Percentiles rank a stretch among this genome's conserved stretches.
These are phyloP conservation scores for Neostethus bicornis DNA, from an alignment of 2,797 vertebrate species.

Conservation along the genomic window DNA sequence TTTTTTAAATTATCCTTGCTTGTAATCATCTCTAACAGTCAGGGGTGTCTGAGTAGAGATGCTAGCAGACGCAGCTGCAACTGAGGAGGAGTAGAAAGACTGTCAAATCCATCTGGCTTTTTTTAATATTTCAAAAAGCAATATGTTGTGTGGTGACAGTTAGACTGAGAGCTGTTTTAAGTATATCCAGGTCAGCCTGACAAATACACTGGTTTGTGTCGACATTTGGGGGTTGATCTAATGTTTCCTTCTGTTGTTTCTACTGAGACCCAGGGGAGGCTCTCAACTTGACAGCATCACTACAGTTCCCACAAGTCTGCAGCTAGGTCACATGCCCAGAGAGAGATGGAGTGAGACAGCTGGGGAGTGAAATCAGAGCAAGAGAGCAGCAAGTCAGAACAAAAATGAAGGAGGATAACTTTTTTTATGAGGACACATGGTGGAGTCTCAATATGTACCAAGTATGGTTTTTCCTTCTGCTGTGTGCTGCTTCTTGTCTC, in stretches of 20 bases:
- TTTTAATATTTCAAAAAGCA: conserved; percentile 65
- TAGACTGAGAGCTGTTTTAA: conserved; percentile 67
- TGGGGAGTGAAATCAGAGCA: conserved; percentile 27
- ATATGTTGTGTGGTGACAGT: conserved; percentile 57
- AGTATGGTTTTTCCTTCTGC: not conserved
- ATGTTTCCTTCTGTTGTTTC: conserved; percentile 76
- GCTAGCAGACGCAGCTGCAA: conserved; percentile 46
- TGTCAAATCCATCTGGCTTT: conserved; percentile 61
- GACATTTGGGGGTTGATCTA: conserved; percentile 74
- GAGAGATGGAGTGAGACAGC: conserved; percentile 42
- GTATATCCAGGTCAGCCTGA: conserved; percentile 78
- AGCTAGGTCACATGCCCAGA: conserved; percentile 69
- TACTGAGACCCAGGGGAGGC: conserved; percentile 64
- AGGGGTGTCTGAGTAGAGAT: conserved; percentile 56
- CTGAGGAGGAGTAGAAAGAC: conserved; percentile 41
- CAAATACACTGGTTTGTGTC: conserved; percentile 74
- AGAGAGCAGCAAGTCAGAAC: conserved; percentile 24
- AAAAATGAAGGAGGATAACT: conserved; percentile 44
- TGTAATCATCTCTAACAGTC: conserved; percentile 61
- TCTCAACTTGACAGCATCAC: conserved; percentile 72
- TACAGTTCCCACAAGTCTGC: conserved; percentile 74
- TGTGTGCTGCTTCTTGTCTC: conserved; percentile 18
- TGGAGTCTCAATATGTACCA: conserved; percentile 7
- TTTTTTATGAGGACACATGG: conserved; percentile 11
- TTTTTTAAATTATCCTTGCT: conserved; percentile 41